Conservation (phyloP, 2,113 vertebrate species). For the Pelecanus crispus region DNA sequence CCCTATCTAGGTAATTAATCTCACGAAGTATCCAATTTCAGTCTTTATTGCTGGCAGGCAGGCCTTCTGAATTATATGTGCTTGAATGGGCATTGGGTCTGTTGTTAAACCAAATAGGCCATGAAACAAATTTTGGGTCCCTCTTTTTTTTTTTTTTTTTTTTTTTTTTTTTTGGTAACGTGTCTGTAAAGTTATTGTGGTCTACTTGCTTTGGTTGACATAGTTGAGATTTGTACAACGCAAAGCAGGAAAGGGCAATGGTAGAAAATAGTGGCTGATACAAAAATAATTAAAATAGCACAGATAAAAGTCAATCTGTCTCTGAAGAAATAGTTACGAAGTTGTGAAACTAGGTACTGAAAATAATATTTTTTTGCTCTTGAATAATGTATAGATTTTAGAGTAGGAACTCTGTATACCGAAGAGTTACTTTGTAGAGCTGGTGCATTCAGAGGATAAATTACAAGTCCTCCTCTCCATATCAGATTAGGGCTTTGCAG, state of each 20-base stretch:
- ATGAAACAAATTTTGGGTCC: conserved; percentile 63
- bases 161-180: not conserved
- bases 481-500: not conserved
- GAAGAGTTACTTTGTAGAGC: not conserved
- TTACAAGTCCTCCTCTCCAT: not conserved
- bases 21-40: conserved; percentile 97
- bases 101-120: conserved; percentile 69
- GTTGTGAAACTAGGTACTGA: not conserved
- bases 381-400: not conserved
- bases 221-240: not conserved
- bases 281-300: not conserved
- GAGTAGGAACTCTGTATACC: not conserved
- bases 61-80: conserved; percentile 89
- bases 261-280: not conserved
- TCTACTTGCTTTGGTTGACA: conserved; percentile 40
- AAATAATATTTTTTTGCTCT: not conserved
- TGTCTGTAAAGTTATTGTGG: not conserved
- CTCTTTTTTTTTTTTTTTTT: not conserved
- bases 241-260: not conserved
- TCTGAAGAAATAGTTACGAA: not conserved
- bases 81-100: conserved; percentile 81
- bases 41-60: conserved; percentile 93
- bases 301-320: not conserved
- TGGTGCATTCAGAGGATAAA: not conserved
- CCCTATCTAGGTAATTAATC: conserved; percentile 99